Evolutionary conservation across 2,113 vertebrate genomes (phyloP).

Genomic region (Brachypteracias leptosomus): DNA sequence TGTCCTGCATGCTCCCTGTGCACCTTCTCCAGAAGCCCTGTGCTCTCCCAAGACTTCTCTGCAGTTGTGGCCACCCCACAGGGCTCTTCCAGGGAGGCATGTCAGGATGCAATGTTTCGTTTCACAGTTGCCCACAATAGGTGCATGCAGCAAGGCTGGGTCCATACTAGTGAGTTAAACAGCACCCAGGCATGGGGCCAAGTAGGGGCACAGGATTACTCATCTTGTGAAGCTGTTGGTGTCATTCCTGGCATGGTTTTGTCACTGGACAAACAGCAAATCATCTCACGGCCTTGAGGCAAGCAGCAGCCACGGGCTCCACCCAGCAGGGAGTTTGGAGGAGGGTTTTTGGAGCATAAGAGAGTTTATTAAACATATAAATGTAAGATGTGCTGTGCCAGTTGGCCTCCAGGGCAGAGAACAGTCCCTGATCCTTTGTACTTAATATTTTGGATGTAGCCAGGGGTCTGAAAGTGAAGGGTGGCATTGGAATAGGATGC

Average conservation of each 20-base stretch:
- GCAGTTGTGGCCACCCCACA: background rate
- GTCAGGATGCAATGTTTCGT: background rate
- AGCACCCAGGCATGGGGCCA: background rate
- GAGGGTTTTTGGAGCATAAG: background rate
- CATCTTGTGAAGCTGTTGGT: background rate
- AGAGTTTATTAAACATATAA: background rate
- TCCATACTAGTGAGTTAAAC: background rate
- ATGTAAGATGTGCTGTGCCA: background rate
- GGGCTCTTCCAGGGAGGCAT: background rate
- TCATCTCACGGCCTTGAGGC: rapidly evolving
- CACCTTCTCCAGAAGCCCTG: background rate
- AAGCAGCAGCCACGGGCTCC: rapidly evolving
- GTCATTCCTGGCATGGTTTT: background rate
- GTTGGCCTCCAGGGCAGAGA: background rate
- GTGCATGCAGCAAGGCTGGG: rapidly evolving
- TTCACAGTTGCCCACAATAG: background rate
- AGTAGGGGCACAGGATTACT: background rate
- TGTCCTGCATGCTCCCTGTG: background rate
- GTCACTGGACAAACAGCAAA: background rate
- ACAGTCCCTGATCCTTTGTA: background rate
- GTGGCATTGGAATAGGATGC: background rate
- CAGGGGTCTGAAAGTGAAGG: background rate
- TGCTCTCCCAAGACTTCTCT: background rate
- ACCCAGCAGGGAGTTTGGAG: background rate
- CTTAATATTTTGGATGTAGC: background rate